Conservation (phyloP, 2,797 vertebrate genomes). For the Chrysocyon brachyurus region DNA sequence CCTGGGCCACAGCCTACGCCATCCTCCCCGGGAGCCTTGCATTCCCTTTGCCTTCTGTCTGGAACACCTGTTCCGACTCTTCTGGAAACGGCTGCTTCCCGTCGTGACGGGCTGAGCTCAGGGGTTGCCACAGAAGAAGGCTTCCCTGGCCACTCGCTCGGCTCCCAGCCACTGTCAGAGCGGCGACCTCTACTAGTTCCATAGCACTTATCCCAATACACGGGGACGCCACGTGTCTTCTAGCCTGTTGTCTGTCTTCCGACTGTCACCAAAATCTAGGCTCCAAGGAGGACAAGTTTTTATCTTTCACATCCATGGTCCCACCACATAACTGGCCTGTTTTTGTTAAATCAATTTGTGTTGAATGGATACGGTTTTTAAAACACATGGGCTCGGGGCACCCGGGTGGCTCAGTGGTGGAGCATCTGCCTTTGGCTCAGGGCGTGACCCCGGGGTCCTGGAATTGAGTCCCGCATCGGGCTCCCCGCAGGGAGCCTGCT, state of each 20-base stretch:
- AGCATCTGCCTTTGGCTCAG: no score
- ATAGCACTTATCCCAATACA: neutral
- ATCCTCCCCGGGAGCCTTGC: no score
- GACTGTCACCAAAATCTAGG: neutral
- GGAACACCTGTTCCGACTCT: neutral
- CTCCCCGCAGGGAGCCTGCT: no score
- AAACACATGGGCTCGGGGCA: neutral
- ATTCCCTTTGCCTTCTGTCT: neutral
- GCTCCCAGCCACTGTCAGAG: accelerated
- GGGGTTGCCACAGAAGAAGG: neutral
- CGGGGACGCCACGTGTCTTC: accelerated
- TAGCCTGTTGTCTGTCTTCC: neutral
- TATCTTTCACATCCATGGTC: neutral
- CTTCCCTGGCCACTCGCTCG: neutral
- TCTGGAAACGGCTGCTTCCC: neutral
- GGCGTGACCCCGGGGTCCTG: no score
- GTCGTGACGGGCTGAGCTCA: neutral
- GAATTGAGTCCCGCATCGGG: no score
- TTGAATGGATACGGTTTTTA: neutral
- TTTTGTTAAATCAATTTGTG: slow-evolving; percentile 1
- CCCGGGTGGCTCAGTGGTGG: no score
- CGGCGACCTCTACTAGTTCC: accelerated
- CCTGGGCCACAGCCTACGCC: neutral
- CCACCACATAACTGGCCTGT: neutral
- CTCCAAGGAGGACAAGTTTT: neutral